Evolutionary conservation across 2,797 vertebrate species (phyloP).

Genomic region (Propithecus deckenii): DNA sequence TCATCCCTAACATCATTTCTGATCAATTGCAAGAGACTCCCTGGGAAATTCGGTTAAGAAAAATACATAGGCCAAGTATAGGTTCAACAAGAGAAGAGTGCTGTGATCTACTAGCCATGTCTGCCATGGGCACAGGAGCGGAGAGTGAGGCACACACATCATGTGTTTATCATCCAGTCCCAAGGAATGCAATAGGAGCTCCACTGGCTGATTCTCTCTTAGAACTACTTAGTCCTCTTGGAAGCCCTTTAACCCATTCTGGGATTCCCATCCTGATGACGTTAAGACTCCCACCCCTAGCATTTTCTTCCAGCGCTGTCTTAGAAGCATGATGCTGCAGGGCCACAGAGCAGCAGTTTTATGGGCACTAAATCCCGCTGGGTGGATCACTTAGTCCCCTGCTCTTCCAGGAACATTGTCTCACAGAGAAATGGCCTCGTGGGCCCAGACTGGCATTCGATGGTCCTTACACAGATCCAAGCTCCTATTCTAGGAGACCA

Average conservation of each 20-base stretch:
- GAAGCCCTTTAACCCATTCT: background rate
- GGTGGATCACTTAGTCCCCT: background rate
- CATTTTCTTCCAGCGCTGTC: background rate
- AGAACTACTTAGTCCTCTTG: background rate
- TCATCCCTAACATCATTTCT: background rate
- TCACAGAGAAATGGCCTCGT: background rate
- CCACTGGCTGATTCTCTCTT: background rate
- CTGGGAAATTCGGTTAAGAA: background rate
- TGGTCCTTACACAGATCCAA: background rate
- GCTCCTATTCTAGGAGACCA: background rate
- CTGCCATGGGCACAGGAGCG: rapidly evolving
- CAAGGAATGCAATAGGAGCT: background rate
- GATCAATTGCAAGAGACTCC: background rate
- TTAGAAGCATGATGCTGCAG: background rate
- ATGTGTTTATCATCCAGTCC: background rate
- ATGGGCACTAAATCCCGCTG: background rate
- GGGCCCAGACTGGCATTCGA: background rate
- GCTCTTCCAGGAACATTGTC: background rate
- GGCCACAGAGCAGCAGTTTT: background rate
- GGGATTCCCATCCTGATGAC: background rate
- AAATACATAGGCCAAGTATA: background rate
- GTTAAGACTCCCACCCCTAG: background rate
- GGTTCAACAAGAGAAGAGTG: background rate
- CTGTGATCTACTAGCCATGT: background rate
- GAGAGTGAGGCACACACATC: rapidly evolving